Evolutionary conservation across 92 coral and sea anemone genomes (phyloP), one percentile per base, ranked within the genome.

Genomic region (Galaxea fascicularis): DNA sequence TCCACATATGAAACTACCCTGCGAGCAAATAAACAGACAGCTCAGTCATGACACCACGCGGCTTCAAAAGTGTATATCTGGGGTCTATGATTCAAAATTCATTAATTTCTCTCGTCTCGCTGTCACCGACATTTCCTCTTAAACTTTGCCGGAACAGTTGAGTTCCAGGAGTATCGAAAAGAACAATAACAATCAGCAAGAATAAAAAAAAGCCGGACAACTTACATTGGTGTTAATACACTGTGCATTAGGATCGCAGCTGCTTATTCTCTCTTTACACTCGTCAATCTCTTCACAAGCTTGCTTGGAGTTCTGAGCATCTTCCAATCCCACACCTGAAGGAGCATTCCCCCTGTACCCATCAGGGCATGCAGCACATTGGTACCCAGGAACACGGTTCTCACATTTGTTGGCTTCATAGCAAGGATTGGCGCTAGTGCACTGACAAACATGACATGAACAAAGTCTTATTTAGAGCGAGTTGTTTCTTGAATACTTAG

Each of bases 291-390:
- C 99, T 31, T 51, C 92, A 74, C 99, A 96, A 62, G 57, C 76
- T 77, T 96, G 99, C 77, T 88, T 91, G 83, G 89, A 73, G 26
- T 80, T 89, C 49, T 70, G 91, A 10, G 99, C 99, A 84, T 93
- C 87, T 15, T 72, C 85, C 30, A 96, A 89, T 11, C 99, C 98
- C 27, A 96, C 89, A 20, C 99, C 99, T 0, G 99, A 89, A 28
- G 99, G 98, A 9, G 99, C 98, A 77, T 91, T 89, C 12, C 99
- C 99, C 63, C 99, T 93, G 85, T 88, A 90, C 52, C 99, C 99
- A 22, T 94, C 78, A 20, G 99, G 99, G 31, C 99, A 96, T 4
- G 95, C 99, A 20, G 93, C 95, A 80, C 99, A 96, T 35, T 98
- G 94, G 82, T 96, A 96, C 20, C 99, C 99, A 60, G 99, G 99